Evolutionary conservation across 2,888 invertebrate genomes (phyloP).

Genomic region (Acanthosepion pharaonis): DNA sequence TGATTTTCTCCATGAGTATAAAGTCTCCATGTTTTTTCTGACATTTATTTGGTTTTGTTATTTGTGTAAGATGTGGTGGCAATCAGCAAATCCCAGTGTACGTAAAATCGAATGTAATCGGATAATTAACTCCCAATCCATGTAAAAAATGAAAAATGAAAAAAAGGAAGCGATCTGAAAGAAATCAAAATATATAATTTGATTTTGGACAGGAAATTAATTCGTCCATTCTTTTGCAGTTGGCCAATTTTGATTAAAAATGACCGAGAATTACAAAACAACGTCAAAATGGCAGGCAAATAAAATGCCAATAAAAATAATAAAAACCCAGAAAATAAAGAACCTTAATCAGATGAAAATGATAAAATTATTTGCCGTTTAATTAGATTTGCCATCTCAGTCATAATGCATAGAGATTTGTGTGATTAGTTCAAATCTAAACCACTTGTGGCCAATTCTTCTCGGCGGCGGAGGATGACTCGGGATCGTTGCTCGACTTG

Average conservation of each 20-base stretch:
- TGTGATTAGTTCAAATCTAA: not conserved
- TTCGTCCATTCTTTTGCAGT: not conserved
- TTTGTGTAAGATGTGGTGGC: not conserved
- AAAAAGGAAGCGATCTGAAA: not conserved
- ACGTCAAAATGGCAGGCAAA: not conserved
- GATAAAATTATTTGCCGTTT: not conserved
- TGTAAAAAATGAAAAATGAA: not conserved
- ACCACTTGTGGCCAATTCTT: not conserved
- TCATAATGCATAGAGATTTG: not conserved
- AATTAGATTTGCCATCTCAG: not conserved
- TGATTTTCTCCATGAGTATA: too few species aligned
- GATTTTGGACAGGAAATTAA: conserved; percentile 12
- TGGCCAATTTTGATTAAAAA: conserved; percentile 18
- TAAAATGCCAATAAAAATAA: not conserved
- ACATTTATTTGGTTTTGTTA: not conserved
- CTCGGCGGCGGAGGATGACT: not conserved
- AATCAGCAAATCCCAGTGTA: not conserved
- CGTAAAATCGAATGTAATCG: not conserved
- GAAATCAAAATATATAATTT: not conserved
- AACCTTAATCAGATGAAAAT: not conserved
- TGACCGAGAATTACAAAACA: not conserved
- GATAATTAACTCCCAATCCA: not conserved
- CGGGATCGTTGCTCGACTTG: too few species aligned
- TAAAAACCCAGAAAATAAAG: not conserved
- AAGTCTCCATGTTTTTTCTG: too few species aligned